Percentiles rank a stretch among this genome's conserved stretches.
Evolutionary conservation across 2,888 invertebrate genomes (phyloP).

Genomic region (Polia nebulosa): DNA sequence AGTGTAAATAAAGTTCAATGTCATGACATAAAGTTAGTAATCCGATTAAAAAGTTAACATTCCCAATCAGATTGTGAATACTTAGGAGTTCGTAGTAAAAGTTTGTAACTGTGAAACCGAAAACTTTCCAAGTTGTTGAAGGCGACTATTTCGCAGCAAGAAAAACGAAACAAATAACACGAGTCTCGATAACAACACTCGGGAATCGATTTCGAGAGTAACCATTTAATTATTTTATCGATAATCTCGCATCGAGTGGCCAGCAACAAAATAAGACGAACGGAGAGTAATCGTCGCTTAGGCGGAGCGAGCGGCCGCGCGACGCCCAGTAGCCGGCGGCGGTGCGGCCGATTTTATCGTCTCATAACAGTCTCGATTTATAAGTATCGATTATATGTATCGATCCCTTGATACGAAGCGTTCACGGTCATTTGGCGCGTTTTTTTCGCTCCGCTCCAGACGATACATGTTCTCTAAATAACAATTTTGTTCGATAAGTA

Average conservation of each 20-base stretch:
- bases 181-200: constrained; percentile 89
- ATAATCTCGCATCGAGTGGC: constrained; percentile 89
- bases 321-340: constrained; percentile 90
- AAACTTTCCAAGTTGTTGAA: constrained; percentile 57
- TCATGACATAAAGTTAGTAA: constrained; percentile 59
- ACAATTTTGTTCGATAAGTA: constrained; percentile 78
- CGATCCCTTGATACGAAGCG: constrained; percentile 84
- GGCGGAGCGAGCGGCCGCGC: constrained; percentile 63
- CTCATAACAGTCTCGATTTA: constrained; percentile 90
- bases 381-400: constrained; percentile 90
- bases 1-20: constrained; percentile 37
- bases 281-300: constrained; percentile 89
- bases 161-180: constrained; percentile 88
- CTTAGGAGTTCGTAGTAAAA: constrained; percentile 54
- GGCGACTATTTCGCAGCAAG: constrained; percentile 79
- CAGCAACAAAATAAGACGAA: constrained; percentile 86
- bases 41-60: constrained; percentile 66
- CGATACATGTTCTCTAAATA: constrained; percentile 76
- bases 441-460: constrained; percentile 78
- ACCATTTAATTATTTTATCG: constrained; percentile 92
- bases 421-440: constrained; percentile 87
- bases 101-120: constrained; percentile 53
- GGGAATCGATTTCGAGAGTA: constrained; percentile 91
- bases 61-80: constrained; percentile 60
- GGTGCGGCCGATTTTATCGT: constrained; percentile 89